These are phyloP conservation scores for Drosophila mojavensis DNA, from an alignment of 1,140 invertebrate genomes.

Conservation along the genomic window DNA sequence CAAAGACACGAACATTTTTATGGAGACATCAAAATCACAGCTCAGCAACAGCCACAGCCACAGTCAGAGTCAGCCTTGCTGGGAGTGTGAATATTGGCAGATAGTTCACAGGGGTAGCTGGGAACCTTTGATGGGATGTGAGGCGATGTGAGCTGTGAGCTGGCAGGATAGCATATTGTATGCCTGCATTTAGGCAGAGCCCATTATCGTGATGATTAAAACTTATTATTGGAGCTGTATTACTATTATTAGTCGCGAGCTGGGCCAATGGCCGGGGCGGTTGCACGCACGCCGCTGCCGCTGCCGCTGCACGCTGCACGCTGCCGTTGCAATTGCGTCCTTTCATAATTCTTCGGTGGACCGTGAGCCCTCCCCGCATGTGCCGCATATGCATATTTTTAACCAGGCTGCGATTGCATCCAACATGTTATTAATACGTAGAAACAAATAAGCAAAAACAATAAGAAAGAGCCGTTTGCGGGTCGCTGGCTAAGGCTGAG, in stretches of 20 bases:
- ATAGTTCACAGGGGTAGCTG: slow-evolving; percentile 20
- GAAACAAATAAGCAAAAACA: slow-evolving; percentile 82
- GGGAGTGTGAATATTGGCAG: slow-evolving; percentile 16
- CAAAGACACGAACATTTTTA: slow-evolving; percentile 56
- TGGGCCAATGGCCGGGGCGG: slow-evolving; percentile 47
- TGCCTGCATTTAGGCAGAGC: slow-evolving; percentile 61
- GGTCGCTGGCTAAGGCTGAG: slow-evolving; percentile 39
- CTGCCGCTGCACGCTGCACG: slow-evolving; percentile 10
- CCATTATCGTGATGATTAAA: slow-evolving; percentile 82
- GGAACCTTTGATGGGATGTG: slow-evolving; percentile 17
- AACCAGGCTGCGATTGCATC: slow-evolving; percentile 70
- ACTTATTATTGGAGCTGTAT: slow-evolving; percentile 78
- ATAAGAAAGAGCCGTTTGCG: slow-evolving; percentile 63
- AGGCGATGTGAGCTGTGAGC: slow-evolving; percentile 34
- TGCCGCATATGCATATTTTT: slow-evolving; percentile 70
- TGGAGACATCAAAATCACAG: slow-evolving; percentile 72
- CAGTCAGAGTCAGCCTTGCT: background rate
- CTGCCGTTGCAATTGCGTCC: slow-evolving; percentile 51
- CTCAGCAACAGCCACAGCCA: slow-evolving; percentile 6
- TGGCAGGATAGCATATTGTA: background rate
- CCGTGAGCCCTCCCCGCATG: background rate
- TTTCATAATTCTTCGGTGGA: slow-evolving; percentile 63
- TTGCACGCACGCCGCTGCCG: slow-evolving; percentile 57
- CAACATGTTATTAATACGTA: slow-evolving; percentile 82
- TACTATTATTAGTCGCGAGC: slow-evolving; percentile 73